Conservation (phyloP, 2,888 invertebrate genomes). For the Eurois occulta region DNA sequence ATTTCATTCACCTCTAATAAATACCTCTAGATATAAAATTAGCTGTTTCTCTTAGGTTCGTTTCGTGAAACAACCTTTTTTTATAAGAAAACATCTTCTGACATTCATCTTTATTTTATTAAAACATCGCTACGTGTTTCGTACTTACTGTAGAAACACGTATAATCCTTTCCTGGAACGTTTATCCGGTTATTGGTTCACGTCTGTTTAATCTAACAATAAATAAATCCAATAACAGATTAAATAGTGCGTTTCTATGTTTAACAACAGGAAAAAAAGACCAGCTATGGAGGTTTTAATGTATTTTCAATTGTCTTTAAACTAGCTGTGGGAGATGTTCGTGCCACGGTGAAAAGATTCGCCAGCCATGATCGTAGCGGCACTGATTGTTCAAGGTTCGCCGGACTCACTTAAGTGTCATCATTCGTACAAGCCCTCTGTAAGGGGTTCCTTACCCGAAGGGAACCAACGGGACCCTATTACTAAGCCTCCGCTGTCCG, state of each 20-base stretch:
- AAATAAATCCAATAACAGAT: constrained; percentile 26
- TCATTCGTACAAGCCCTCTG: constrained; percentile 12
- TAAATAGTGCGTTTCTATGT: constrained; percentile 10
- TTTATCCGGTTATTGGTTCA: constrained; percentile 25
- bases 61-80: constrained; percentile 11
- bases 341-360: constrained; percentile 17
- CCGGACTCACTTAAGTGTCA: constrained; percentile 21
- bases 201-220: constrained; percentile 20
- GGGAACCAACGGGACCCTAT: too few relatives aligned
- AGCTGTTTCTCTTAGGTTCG: not conserved
- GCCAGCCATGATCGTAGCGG: constrained; percentile 19
- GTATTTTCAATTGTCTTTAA: constrained; percentile 5
- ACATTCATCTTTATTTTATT: constrained; percentile 23
- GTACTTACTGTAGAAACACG: constrained; percentile 2
- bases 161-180: constrained; percentile 21
- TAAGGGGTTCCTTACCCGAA: not conserved
- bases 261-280: not conserved
- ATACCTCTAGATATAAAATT: not conserved
- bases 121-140: constrained; percentile 2
- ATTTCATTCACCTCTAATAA: not conserved
- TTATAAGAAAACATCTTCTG: not conserved
- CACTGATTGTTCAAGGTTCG: constrained; percentile 42
- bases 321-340: not conserved
- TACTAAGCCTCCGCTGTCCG: too few relatives aligned
- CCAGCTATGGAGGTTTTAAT: not conserved